These are phyloP conservation scores for Drosophila quinaria DNA, from an alignment of 2,888 invertebrate species.

Conservation along the genomic window DNA sequence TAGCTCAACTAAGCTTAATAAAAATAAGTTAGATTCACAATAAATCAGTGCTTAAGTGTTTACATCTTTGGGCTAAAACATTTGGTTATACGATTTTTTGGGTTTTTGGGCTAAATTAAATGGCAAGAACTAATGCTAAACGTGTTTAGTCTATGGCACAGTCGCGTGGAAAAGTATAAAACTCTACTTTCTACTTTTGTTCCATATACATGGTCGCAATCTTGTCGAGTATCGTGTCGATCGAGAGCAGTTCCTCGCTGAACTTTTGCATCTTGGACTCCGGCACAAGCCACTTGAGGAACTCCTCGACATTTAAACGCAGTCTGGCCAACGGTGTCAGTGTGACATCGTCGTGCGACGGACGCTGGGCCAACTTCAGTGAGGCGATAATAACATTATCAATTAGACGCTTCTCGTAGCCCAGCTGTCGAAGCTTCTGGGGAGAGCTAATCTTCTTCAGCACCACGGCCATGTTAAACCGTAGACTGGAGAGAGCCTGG, in stretches of 20 bases:
- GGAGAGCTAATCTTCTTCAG: conserved; percentile 94
- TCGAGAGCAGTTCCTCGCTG: conserved; percentile 90
- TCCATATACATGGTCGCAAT: conserved; percentile 84
- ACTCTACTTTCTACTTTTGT: conserved; percentile 68
- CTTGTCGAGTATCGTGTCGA: conserved; percentile 91
- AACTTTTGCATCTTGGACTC: conserved; percentile 92
- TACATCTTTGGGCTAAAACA: conserved; percentile 67
- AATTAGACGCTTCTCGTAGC: conserved; percentile 90
- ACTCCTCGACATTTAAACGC: conserved; percentile 91
- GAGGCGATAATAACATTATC: conserved; percentile 93
- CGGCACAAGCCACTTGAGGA: conserved; percentile 93
- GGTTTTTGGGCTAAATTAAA: conserved; percentile 53
- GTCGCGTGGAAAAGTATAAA: conserved; percentile 12
- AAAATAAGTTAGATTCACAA: conserved; percentile 38
- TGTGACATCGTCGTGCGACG: conserved; percentile 88
- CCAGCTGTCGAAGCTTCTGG: conserved; percentile 91
- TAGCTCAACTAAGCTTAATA: conserved; percentile 38
- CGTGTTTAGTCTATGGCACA: conserved; percentile 66
- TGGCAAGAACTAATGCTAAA: conserved; percentile 73
- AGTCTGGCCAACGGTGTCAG: conserved; percentile 88
- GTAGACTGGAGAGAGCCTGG: conserved; percentile 90
- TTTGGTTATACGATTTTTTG: conserved; percentile 58
- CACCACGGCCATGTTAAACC: conserved; percentile 92
- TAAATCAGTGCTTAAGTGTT: conserved; percentile 39
- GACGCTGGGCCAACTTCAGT: conserved; percentile 90